phyloP scores from a whole-genome alignment of 2,113 vertebrate genomes.

The Rafetus swinhoei region DNA sequence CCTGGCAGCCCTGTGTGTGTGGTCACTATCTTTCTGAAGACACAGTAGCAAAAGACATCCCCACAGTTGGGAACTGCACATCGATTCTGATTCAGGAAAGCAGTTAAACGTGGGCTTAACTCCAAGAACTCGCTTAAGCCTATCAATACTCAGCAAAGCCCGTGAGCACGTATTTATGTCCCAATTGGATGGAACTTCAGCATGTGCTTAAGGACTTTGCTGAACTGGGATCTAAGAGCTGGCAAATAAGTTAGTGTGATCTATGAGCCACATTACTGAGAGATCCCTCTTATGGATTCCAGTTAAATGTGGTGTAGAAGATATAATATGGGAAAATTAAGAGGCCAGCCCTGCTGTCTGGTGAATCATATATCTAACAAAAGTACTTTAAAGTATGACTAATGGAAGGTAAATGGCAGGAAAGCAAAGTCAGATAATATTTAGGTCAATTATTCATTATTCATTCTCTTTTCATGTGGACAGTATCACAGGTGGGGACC shows the following conservation, averaged over 20 bases:
- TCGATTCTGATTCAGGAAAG: neutral
- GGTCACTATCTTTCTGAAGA: neutral
- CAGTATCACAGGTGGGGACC: neutral
- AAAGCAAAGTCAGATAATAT: conserved; percentile 1
- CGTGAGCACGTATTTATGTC: accelerated
- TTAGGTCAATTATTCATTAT: conserved; percentile 27
- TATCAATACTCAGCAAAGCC: neutral
- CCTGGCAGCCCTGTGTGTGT: too few relatives aligned
- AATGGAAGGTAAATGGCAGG: neutral
- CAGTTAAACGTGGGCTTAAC: neutral
- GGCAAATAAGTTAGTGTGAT: accelerated
- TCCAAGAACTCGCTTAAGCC: neutral
- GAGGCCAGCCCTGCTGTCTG: neutral
- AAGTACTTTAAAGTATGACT: neutral
- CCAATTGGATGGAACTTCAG: accelerated
- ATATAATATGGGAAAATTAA: accelerated
- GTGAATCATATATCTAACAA: accelerated
- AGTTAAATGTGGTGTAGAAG: neutral
- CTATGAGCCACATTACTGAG: neutral
- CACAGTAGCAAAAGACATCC: neutral
- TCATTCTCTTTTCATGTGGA: neutral
- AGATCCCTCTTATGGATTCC: accelerated
- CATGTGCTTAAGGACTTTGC: neutral
- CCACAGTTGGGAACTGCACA: neutral
- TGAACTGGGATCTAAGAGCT: accelerated